These are phyloP conservation scores for Pocillopora grandis DNA, from an alignment of 92 coral and sea anemone species.

Conservation along the genomic window DNA sequence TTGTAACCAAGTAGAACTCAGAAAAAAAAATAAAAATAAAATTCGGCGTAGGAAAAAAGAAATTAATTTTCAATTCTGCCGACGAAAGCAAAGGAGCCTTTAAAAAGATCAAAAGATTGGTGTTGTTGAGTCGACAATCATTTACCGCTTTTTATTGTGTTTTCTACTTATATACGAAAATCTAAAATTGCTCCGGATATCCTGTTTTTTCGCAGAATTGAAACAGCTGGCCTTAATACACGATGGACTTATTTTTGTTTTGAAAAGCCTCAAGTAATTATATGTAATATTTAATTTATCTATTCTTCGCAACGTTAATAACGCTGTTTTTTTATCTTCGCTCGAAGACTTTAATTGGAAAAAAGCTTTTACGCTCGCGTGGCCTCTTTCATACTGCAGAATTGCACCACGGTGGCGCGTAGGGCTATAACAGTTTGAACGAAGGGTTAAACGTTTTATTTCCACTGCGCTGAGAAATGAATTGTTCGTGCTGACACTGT, in stretches of 20 bases:
- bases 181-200: slow-evolving; percentile 78
- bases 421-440: slow-evolving; percentile 7
- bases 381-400: not conserved
- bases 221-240: slow-evolving; percentile 79
- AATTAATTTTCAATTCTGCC: slow-evolving; percentile 29
- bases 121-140: slow-evolving; percentile 46
- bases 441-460: slow-evolving; percentile 26
- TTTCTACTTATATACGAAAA: slow-evolving; percentile 74
- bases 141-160: slow-evolving; percentile 67
- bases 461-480: slow-evolving; percentile 22
- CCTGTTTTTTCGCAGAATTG: slow-evolving; percentile 59
- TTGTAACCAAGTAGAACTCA: not conserved
- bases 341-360: slow-evolving; percentile 79
- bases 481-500: slow-evolving; percentile 31
- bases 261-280: slow-evolving; percentile 93
- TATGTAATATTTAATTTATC: slow-evolving; percentile 92
- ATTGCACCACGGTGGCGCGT: slow-evolving; percentile 1
- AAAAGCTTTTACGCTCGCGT: slow-evolving; percentile 30
- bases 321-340: slow-evolving; percentile 73
- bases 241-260: slow-evolving; percentile 85
- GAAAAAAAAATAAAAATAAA: slow-evolving; percentile 20
- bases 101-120: slow-evolving; percentile 70
- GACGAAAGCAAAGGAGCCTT: slow-evolving; percentile 46
- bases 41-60: not conserved
- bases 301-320: slow-evolving; percentile 83